These are phyloP conservation scores for Ginglymostoma cirratum DNA, from an alignment of 2,113 vertebrate species.

Conservation along the genomic window DNA sequence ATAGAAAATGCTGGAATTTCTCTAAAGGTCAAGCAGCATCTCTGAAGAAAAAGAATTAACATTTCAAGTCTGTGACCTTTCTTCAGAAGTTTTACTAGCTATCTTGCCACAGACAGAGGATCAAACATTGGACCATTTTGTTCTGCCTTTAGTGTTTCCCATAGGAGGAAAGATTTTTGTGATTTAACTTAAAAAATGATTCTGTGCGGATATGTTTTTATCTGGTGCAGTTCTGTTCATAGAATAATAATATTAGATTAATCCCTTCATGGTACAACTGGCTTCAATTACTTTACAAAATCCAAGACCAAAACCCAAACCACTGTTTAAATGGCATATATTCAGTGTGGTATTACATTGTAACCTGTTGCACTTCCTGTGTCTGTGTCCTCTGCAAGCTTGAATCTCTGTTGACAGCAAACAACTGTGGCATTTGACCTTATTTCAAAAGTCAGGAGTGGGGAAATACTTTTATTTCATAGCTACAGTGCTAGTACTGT, in stretches of 20 bases:
- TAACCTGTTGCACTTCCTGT: background rate
- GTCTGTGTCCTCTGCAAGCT: background rate
- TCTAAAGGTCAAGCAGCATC: background rate
- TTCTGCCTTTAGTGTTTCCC: background rate
- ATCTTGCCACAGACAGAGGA: background rate
- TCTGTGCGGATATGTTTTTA: background rate
- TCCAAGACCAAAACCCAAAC: background rate
- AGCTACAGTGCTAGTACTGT: background rate
- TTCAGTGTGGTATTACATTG: background rate
- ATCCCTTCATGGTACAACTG: background rate
- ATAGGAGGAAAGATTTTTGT: background rate
- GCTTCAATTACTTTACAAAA: background rate
- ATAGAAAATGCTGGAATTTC: background rate
- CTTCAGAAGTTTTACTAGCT: background rate
- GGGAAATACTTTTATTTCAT: background rate
- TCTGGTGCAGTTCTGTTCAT: background rate
- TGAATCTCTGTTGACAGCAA: background rate
- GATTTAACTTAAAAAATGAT: background rate
- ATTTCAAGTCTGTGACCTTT: background rate
- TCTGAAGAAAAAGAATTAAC: background rate
- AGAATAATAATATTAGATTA: background rate
- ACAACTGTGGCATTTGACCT: background rate
- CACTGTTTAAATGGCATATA: background rate
- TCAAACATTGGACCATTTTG: background rate
- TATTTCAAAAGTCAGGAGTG: background rate